Conservation (phyloP, 92 coral and sea anemone species). For the Muricea muricata region DNA sequence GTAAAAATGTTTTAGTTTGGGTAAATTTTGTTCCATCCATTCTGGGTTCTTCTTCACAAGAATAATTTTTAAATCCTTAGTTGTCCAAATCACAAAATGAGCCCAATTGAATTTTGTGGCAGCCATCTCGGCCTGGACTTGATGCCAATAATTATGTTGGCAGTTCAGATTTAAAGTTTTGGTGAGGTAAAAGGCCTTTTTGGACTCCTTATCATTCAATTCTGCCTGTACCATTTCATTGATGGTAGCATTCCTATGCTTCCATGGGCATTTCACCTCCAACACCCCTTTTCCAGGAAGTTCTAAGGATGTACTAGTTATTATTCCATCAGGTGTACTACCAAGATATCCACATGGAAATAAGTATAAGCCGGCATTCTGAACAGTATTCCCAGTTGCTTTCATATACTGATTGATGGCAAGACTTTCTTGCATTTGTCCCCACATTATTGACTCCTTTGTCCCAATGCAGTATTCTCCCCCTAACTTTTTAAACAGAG, state of each 20-base stretch:
- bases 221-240: conserved; percentile 22
- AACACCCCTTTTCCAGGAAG: conserved; percentile 1
- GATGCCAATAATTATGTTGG: conserved; percentile 38
- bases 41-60: conserved; percentile 9
- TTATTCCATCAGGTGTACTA: conserved; percentile 47
- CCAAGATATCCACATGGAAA: conserved; percentile 53
- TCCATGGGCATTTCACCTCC: conserved; percentile 53
- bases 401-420: too few relatives aligned
- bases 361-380: conserved; percentile 11
- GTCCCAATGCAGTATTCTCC: too few relatives aligned
- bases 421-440: too few relatives aligned
- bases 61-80: conserved; percentile 34
- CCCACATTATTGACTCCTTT: too few relatives aligned
- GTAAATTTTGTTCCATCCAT: conserved; percentile 14
- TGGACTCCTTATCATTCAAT: not conserved
- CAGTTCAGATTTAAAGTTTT: conserved; percentile 5
- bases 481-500: too few relatives aligned
- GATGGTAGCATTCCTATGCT: conserved; percentile 39
- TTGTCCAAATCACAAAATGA: conserved; percentile 54
- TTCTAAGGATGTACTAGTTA: conserved; percentile 19
- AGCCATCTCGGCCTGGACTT: conserved; percentile 41
- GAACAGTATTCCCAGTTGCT: conserved; percentile 38
- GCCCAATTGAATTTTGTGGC: conserved; percentile 45
- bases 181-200: conserved; percentile 10
- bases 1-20: conserved; percentile 35